Evolutionary conservation across 2,888 invertebrate species (phyloP).

Genomic region (Phragmatobia fuliginosa): DNA sequence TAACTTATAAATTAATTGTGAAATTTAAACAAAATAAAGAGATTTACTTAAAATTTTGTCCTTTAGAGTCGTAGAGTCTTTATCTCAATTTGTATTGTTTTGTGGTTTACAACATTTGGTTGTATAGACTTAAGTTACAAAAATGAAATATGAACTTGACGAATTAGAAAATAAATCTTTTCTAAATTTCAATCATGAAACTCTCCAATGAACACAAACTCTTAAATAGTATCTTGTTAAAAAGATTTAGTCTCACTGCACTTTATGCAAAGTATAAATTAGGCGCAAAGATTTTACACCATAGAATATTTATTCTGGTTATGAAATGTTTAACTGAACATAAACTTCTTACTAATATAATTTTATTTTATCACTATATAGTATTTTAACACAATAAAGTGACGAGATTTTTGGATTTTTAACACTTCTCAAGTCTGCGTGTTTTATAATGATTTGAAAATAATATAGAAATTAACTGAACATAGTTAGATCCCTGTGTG

Average conservation of each 20-base stretch:
- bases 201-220: not conserved
- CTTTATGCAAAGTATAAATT: not conserved
- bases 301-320: no score
- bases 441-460: no score
- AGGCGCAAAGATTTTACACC: not conserved
- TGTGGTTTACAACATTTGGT: not conserved
- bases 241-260: slow-evolving; percentile 2
- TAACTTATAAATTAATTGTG: slow-evolving; percentile 27
- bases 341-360: not conserved
- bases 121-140: not conserved
- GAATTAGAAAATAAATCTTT: no score
- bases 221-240: not conserved
- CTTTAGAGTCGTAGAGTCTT: not conserved
- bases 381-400: no score
- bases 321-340: no score
- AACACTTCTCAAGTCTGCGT: not conserved
- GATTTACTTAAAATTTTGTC: not conserved
- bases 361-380: no score
- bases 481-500: no score
- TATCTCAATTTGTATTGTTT: not conserved
- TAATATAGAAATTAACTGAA: no score
- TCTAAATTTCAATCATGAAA: no score
- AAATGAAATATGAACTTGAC: not conserved
- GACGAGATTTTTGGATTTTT: not conserved
- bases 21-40: slow-evolving; percentile 14